A percentile compares a stretch with the other conserved stretches of the same genome.
These are phyloP conservation scores for Andrena hattorfiana DNA, from an alignment of 2,888 invertebrate genomes.

Conservation along the genomic window DNA sequence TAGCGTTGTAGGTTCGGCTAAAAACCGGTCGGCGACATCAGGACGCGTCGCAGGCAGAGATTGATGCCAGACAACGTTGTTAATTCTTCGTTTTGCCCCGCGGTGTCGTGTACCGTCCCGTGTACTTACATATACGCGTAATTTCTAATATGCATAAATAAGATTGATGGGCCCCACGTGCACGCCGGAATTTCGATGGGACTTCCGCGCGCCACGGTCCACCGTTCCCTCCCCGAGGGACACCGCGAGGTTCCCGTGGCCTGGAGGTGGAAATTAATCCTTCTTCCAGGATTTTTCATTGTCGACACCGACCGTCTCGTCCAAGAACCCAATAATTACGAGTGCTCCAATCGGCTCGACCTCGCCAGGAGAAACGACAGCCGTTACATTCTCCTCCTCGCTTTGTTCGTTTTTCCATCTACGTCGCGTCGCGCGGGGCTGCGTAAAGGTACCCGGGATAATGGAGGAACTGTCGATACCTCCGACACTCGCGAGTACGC, in stretches of 20 bases:
- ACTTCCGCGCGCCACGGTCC: slow-evolving; percentile 59
- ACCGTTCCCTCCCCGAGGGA: slow-evolving; percentile 1
- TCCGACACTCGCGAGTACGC: not conserved
- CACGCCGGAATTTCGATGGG: slow-evolving; percentile 55
- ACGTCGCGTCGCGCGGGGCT: slow-evolving; percentile 32
- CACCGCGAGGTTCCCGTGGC: slow-evolving; percentile 12
- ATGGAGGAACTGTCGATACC: slow-evolving; percentile 49
- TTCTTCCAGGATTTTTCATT: slow-evolving; percentile 73
- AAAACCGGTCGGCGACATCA: slow-evolving; percentile 64
- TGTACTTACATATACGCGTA: slow-evolving; percentile 64
- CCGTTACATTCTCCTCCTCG: slow-evolving; percentile 33
- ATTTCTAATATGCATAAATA: slow-evolving; percentile 74
- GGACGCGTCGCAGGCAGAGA: slow-evolving; percentile 43
- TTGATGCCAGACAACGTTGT: slow-evolving; percentile 71
- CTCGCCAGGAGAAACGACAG: slow-evolving; percentile 60
- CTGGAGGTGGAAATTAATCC: slow-evolving; percentile 73
- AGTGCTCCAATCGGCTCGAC: slow-evolving; percentile 68
- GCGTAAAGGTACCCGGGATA: slow-evolving; percentile 54
- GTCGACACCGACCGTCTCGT: slow-evolving; percentile 67
- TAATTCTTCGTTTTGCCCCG: slow-evolving; percentile 53
- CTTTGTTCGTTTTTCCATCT: slow-evolving; percentile 30
- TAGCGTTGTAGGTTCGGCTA: slow-evolving; percentile 55
- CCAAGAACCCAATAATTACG: slow-evolving; percentile 72
- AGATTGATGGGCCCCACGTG: slow-evolving; percentile 72
- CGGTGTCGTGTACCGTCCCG: slow-evolving; percentile 61